These are phyloP conservation scores for Acrocephalus kingi DNA, from an alignment of 2,113 vertebrate species.

Conservation along the genomic window DNA sequence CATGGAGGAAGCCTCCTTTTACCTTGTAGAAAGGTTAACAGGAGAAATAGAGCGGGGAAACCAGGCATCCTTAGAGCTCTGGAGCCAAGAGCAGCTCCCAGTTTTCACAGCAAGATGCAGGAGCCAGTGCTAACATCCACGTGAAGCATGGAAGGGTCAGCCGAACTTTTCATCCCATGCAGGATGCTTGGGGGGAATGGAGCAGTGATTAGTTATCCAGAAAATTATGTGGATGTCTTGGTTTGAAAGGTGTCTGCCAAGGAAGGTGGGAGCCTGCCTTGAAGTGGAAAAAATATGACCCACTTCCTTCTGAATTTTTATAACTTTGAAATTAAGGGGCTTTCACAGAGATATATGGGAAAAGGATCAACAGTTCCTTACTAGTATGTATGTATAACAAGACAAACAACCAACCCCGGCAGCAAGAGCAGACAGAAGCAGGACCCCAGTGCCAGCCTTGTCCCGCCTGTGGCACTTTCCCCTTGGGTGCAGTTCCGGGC, in stretches of 20 bases:
- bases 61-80: not conserved
- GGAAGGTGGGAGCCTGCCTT: not conserved
- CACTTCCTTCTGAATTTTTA: not conserved
- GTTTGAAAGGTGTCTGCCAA: not conserved
- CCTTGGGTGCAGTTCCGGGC: not conserved
- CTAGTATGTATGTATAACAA: rapidly evolving
- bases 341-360: not conserved
- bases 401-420: not conserved
- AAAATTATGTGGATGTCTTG: not conserved
- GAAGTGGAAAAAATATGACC: not conserved
- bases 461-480: too few relatives aligned
- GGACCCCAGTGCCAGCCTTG: too few relatives aligned
- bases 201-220: not conserved
- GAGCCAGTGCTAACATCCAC: not conserved
- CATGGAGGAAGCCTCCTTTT: not conserved
- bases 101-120: not conserved
- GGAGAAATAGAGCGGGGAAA: not conserved
- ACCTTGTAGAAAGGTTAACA: not conserved
- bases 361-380: not conserved
- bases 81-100: not conserved
- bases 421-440: not conserved
- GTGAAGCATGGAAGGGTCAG: rapidly evolving
- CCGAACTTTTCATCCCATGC: rapidly evolving
- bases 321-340: not conserved
- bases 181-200: not conserved